Evolutionary conservation across 2,888 invertebrate genomes (phyloP), one percentile per base, ranked within the genome.

Genomic region (Torymus texanus): DNA sequence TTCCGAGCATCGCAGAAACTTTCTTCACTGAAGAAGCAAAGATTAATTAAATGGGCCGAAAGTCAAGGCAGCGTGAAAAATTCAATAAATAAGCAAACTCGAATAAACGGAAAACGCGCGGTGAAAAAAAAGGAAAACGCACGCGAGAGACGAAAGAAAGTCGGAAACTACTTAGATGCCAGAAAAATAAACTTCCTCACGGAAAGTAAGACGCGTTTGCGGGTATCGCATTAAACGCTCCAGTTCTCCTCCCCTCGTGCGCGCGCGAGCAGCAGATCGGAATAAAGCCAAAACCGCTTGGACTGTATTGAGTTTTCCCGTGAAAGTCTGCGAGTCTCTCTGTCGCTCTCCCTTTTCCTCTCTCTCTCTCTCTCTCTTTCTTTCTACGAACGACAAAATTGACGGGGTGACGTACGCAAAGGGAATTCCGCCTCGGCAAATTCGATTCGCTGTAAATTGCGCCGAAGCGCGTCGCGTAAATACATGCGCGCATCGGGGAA

Each of bases 361-460:
- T 29, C 29, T 29, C 29, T 29, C 29, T 29, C 29, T 29, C 29
- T 29, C 29, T 29, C 29, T 29, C 29, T 29, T 29, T 29, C 29
- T 29, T 29, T 29, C 29, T 29, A 3, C 8, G 14, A 51, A 55
- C 29, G 14, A 14, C 29, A 29, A 75, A 75, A 75, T 75, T 61
- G 75, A 75, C 59, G 61, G 59, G 61, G 14, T 71, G 66, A 77
- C 70, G 70, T 16, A 16, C 56, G 73, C 67, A 78, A 73, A 73
- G 73, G 77, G 78, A 73, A 78, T 78, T 67, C 50, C 73, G n/a
- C 24, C 41, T 66, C 67, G 41, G 63, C 66, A 77, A 72, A 78
- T 72, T 72, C 77, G 72, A 61, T 72, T 67, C 66, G 18, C 65
- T 66, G 66, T 66, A 78, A 78, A 78, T 72, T 66, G 77, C 55